phyloP scores from a whole-genome alignment of 2,888 invertebrate genomes.

The Ceriagrion tenellum region DNA sequence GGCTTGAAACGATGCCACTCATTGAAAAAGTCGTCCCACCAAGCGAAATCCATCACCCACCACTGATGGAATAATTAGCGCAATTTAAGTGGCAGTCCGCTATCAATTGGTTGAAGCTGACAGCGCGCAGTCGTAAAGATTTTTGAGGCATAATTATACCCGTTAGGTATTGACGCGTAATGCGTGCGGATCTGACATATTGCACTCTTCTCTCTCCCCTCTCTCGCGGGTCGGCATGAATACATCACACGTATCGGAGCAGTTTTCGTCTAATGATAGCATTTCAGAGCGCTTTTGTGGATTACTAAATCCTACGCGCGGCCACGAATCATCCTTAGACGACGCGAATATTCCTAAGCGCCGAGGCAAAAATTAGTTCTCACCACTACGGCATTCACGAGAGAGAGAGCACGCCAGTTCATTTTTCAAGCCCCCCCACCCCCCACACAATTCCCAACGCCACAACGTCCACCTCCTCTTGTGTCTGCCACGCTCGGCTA shows the following conservation, averaged over 20 bases:
- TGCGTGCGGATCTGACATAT: background rate
- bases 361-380: constrained; percentile 7
- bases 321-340: too few species aligned
- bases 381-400: background rate
- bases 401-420: background rate
- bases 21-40: background rate
- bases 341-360: background rate
- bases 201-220: background rate
- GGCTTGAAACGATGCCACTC: background rate
- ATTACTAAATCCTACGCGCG: background rate
- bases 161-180: background rate
- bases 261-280: background rate
- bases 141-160: background rate
- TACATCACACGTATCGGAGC: background rate
- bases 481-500: background rate
- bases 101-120: background rate
- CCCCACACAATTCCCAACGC: background rate
- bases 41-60: background rate
- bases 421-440: background rate
- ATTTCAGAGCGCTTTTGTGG: background rate
- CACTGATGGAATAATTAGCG: background rate
- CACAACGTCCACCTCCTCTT: background rate
- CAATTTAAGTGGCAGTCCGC: background rate
- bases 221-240: too few species aligned
- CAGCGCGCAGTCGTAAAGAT: background rate